Evolutionary conservation across 2,888 invertebrate species (phyloP).

Genomic region (Drymonia ruficornis): DNA sequence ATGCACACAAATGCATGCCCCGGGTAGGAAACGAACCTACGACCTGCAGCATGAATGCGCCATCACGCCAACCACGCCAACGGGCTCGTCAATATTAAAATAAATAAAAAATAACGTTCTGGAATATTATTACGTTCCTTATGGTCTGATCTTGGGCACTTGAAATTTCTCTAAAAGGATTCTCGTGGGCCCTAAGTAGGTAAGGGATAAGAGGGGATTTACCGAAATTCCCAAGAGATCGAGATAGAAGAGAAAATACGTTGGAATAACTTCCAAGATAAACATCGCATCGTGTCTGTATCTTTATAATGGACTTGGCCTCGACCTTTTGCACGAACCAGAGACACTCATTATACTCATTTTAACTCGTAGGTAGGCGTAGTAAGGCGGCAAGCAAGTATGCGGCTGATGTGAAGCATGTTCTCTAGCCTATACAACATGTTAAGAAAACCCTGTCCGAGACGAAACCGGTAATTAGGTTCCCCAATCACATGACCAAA

Average conservation of each 20-base stretch:
- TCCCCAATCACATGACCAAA: too few species aligned
- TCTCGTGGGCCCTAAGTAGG: constrained; percentile 27
- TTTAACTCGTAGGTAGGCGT: neutral
- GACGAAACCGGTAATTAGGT: too few species aligned
- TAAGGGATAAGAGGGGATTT: constrained; percentile 31
- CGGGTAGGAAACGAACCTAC: too few species aligned
- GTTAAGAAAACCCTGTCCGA: too few species aligned
- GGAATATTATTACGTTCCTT: neutral
- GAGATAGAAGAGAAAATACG: constrained; percentile 15
- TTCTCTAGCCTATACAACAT: too few species aligned
- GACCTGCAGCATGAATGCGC: too few species aligned
- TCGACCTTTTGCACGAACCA: constrained; percentile 3
- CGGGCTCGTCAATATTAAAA: too few species aligned
- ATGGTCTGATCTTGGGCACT: constrained; percentile 19
- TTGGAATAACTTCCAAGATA: constrained; percentile 8
- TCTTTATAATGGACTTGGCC: constrained; percentile 14
- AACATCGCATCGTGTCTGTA: neutral
- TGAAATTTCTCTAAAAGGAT: constrained; percentile 23
- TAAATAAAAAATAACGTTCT: neutral
- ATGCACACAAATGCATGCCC: too few species aligned
- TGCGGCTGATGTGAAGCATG: too few species aligned
- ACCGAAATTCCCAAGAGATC: constrained; percentile 23
- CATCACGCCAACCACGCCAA: too few species aligned
- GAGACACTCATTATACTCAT: neutral
- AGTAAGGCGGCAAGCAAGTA: too few species aligned